Base-by-base conservation (phyloP, 2,797 vertebrate species). In the Tarsius wallacei region DNA sequence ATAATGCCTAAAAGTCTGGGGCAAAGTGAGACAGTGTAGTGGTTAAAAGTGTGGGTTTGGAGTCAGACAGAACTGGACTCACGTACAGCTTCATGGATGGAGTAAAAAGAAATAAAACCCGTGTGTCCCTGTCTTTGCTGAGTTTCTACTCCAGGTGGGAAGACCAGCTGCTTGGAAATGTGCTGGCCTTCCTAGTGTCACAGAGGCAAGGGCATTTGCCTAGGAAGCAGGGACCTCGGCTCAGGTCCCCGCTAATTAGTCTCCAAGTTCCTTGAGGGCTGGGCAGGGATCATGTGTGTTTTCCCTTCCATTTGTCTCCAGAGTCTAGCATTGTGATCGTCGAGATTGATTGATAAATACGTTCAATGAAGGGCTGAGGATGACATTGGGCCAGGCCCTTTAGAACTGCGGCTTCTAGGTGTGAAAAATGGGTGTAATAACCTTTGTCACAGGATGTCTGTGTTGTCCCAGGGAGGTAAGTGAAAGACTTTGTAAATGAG, bases 341-440 rank as follows among this genome's bases (percentile, higher is more conserved):
- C 76, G 33, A 5, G 3, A 10, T 7, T 26, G 21, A 15, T 21
- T 21, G 15, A 47, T 33, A 21, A 12, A 55, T 17, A 13, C 10
- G 4, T 0, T 16, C 33, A n/a, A 8, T 26, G 24, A 7, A 22
- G 9, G 16, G 8, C 13, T 0, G 1, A 33, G 2, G 7, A 11
- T 57, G 63, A 73, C 13, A 26, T 26, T 4, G 19, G 24, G 63
- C 49, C 17, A 17, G 77, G 24, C 7, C 49, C 7, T 49, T 11
- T 0, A 73, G 90, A 76, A 33, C 16, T 19, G 53, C 33, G 14
- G 36, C 14, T 70, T 80, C 70, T 36, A 31, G 7, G 9, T 68
- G 51, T 73, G 42, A 93, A 73, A 77, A 55, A 53, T 21, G 19
- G 71, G 7, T 9, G 4, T 31, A 7, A 84, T 61, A 64, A 22